Evolutionary conservation across 2,797 vertebrate genomes (phyloP).

Genomic region (Odontamblyopus rebecca): DNA sequence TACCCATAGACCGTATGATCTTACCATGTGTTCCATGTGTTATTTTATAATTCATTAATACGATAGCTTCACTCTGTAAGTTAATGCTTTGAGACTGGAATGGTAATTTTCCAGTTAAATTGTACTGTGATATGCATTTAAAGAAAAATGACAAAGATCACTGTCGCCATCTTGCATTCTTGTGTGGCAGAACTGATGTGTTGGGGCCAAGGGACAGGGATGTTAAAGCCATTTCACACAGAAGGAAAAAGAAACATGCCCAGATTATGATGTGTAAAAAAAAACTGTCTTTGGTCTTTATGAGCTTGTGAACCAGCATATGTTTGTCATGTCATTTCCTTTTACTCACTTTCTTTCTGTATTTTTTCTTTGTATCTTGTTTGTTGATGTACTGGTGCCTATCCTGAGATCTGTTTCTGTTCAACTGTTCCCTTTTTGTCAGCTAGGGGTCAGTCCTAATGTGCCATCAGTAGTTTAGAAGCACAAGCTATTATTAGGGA

Average conservation of each 20-base stretch:
- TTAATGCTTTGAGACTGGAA: constrained; percentile 4
- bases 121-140: background rate
- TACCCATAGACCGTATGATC: too few relatives aligned
- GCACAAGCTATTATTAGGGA: too few relatives aligned
- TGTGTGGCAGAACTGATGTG: constrained; percentile 2
- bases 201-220: background rate
- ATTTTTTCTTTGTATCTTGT: background rate
- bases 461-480: too few relatives aligned
- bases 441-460: background rate
- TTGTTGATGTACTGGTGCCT: background rate
- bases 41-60: background rate
- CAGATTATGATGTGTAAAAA: constrained; percentile 7
- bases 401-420: background rate
- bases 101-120: background rate
- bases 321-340: background rate
- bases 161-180: constrained; percentile 3
- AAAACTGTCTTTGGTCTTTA: background rate
- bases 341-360: constrained; percentile 2
- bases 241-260: constrained; percentile 15
- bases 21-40: too few relatives aligned
- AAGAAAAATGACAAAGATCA: constrained; percentile 5
- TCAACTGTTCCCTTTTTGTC: background rate
- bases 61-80: background rate
- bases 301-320: constrained; percentile 1
- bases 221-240: constrained; percentile 29